Conservation (phyloP, 2,888 invertebrate species). For the Yponomeuta sedellus region DNA sequence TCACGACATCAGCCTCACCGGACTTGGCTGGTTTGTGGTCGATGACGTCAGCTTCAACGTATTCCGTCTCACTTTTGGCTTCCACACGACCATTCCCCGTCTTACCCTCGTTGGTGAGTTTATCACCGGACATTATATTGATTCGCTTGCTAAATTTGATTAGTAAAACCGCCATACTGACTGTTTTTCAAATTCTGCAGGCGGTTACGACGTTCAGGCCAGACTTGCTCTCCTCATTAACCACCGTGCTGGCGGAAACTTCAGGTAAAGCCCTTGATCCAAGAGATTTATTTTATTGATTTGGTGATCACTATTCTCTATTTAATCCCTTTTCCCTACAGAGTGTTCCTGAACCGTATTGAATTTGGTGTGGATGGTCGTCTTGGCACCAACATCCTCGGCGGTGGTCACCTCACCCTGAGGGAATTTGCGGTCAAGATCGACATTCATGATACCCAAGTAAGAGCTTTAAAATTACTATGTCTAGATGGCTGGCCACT, state of each 20-base stretch:
- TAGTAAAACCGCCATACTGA: no score
- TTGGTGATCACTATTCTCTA: neutral
- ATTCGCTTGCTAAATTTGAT: neutral
- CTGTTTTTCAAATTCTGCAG: constrained; percentile 26
- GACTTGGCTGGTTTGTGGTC: constrained; percentile 43
- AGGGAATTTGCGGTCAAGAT: constrained; percentile 41
- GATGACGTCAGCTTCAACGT: constrained; percentile 38
- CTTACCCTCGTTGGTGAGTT: constrained; percentile 36
- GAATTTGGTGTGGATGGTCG: constrained; percentile 37
- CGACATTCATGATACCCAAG: constrained; percentile 41
- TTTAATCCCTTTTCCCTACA: constrained; percentile 21
- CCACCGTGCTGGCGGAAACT: constrained; percentile 40
- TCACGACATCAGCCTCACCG: constrained; percentile 33
- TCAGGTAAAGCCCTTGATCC: constrained; percentile 32
- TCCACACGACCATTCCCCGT: constrained; percentile 39
- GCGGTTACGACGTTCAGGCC: constrained; percentile 39
- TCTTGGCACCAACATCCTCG: constrained; percentile 38
- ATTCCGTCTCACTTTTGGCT: constrained; percentile 35
- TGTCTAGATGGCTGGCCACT: no score
- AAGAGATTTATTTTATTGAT: neutral
- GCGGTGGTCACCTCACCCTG: constrained; percentile 37
- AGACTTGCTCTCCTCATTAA: constrained; percentile 31
- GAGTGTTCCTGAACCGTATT: constrained; percentile 45
- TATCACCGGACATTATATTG: no score
- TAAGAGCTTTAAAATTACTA: constrained; percentile 26